phyloP scores from a whole-genome alignment of 1,140 invertebrate species.

The Drosophila sp. region DNA sequence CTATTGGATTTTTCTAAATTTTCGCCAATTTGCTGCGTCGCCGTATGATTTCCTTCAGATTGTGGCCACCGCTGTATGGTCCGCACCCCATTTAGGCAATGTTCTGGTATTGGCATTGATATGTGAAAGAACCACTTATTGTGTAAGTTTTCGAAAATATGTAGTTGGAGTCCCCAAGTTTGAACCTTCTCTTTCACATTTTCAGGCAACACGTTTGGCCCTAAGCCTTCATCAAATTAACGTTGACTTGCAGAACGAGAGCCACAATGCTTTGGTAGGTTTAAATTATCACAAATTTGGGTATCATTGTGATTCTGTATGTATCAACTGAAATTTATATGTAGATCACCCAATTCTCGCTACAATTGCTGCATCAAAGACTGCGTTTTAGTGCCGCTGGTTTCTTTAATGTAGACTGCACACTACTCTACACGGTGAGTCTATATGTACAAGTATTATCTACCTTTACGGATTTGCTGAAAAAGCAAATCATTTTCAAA shows the following conservation, averaged over 20 bases:
- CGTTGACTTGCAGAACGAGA: constrained; percentile 67
- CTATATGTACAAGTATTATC: neutral
- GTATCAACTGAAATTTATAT: neutral
- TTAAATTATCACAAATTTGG: neutral
- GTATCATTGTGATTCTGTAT: no score
- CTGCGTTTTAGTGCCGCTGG: constrained; percentile 83
- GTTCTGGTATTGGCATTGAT: constrained; percentile 66
- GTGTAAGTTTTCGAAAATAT: constrained; percentile 52
- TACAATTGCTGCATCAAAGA: constrained; percentile 83
- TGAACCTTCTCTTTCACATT: neutral
- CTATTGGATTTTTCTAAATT: constrained; percentile 79
- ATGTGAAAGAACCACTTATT: constrained; percentile 64
- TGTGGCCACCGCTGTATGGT: constrained; percentile 64
- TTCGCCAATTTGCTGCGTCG: constrained; percentile 57
- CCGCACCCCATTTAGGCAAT: constrained; percentile 68
- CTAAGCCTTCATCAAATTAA: constrained; percentile 67
- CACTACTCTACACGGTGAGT: constrained; percentile 83
- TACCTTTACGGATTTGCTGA: no score
- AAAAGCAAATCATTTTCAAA: no score
- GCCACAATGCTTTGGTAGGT: constrained; percentile 73
- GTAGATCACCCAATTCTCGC: constrained; percentile 84
- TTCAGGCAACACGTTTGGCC: constrained; percentile 66
- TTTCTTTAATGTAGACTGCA: constrained; percentile 83
- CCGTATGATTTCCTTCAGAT: constrained; percentile 63
- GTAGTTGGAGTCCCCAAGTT: neutral